Percentiles rank a stretch among this genome's conserved stretches.
phyloP scores from a whole-genome alignment of 2,797 vertebrate species.

The Hemitrygon akajei region DNA sequence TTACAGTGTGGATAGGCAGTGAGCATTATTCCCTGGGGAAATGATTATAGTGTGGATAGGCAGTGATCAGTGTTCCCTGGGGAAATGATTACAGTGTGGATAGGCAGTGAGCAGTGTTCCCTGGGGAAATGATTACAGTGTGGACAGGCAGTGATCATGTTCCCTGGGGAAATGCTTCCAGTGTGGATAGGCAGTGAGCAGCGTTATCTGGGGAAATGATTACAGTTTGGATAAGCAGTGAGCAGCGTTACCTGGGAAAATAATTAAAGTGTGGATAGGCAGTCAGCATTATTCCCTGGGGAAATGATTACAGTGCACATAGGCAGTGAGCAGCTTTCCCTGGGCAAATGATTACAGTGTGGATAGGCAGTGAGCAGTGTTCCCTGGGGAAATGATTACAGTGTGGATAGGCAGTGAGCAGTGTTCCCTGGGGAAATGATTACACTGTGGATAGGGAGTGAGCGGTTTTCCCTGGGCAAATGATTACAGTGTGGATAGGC shows the following conservation, averaged over 20 bases:
- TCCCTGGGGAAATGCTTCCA: background rate
- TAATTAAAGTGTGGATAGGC: background rate
- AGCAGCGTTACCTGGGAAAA: background rate
- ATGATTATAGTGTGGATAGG: background rate
- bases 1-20: background rate
- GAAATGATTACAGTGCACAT: no score
- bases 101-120: background rate
- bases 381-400: background rate
- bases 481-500: background rate
- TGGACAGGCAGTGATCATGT: background rate
- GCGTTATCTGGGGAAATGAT: background rate
- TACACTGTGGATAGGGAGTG: background rate
- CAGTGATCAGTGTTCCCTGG: background rate
- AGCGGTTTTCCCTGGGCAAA: background rate
- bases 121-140: background rate
- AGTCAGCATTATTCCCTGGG: background rate
- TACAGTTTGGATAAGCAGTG: background rate
- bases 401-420: background rate
- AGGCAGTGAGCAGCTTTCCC: no score
- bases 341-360: no score
- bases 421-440: background rate
- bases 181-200: background rate
- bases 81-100: background rate
- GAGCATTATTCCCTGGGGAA: background rate
- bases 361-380: no score